Base-by-base conservation (phyloP, 1,140 invertebrate genomes). In the Thereuonema tuberculata region DNA sequence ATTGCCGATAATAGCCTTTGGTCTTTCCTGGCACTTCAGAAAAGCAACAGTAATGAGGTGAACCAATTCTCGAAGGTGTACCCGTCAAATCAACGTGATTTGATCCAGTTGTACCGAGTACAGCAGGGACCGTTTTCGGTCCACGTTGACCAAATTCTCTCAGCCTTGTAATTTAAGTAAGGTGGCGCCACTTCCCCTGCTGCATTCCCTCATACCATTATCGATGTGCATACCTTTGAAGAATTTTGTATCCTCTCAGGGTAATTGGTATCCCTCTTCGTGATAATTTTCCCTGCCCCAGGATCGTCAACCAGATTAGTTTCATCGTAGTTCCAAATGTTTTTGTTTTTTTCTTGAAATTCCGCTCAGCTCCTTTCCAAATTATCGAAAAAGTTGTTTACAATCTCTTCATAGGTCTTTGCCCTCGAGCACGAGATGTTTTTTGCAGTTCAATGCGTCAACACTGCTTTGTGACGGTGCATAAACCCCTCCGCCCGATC, bases 111-210 rank as follows among this genome's bases (percentile, higher is more conserved):
- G 55, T 56, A 60, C 47, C 62, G 59, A 20, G 54, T 65, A 66
- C 66, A 69, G n/a, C 54, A 56, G n/a, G 63, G 14, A 53, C 60
- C 64, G 20, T n/a, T n/a, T n/a, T n/a, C n/a, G n/a, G n/a, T n/a
- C n/a, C n/a, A n/a, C n/a, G n/a, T n/a, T n/a, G n/a, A n/a, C n/a
- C n/a, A n/a, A n/a, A n/a, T n/a, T n/a, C n/a, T n/a, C n/a, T n/a
- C n/a, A n/a, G n/a, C n/a, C 25, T 67, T 66, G 56, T 69, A 71
- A 1, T 69, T 66, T 37, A 71, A 66, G 63, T 64, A 68, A 31
- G n/a, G n/a, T n/a, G n/a, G n/a, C n/a, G n/a, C n/a, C n/a, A n/a
- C n/a, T n/a, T n/a, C n/a, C n/a, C n/a, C n/a, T n/a, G n/a, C n/a
- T n/a, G n/a, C n/a, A n/a, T n/a, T n/a, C n/a, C n/a, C n/a, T n/a